Conservation (phyloP, 2,797 vertebrate species). For the Momotus momota region DNA sequence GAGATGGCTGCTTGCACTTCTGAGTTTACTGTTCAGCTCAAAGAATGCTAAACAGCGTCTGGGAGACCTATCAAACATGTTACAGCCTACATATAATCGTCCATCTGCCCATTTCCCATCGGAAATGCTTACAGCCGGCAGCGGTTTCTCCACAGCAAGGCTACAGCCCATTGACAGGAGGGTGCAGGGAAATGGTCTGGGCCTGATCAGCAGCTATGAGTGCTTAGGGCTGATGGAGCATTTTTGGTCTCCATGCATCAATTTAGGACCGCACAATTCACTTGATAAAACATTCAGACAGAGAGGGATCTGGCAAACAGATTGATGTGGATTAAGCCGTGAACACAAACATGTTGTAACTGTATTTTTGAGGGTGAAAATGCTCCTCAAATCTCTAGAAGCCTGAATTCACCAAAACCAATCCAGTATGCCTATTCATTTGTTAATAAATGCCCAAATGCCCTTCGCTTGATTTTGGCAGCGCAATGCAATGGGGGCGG, state of each 20-base stretch:
- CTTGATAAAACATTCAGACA: background rate
- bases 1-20: background rate
- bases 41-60: background rate
- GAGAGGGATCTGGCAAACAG: background rate
- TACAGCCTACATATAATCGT: background rate
- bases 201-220: background rate
- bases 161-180: background rate
- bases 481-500: rapidly evolving
- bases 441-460: background rate
- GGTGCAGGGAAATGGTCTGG: background rate
- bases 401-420: background rate
- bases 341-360: rapidly evolving
- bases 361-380: rapidly evolving
- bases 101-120: background rate
- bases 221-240: background rate
- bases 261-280: background rate
- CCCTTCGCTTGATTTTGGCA: rapidly evolving
- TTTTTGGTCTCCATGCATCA: rapidly evolving
- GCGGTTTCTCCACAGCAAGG: background rate
- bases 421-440: rapidly evolving
- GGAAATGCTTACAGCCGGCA: background rate
- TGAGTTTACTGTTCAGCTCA: background rate
- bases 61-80: background rate
- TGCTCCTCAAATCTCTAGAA: background rate
- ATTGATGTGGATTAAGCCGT: background rate